These are phyloP conservation scores for Merops nubicus DNA, from an alignment of 2,113 vertebrate species.

Conservation along the genomic window DNA sequence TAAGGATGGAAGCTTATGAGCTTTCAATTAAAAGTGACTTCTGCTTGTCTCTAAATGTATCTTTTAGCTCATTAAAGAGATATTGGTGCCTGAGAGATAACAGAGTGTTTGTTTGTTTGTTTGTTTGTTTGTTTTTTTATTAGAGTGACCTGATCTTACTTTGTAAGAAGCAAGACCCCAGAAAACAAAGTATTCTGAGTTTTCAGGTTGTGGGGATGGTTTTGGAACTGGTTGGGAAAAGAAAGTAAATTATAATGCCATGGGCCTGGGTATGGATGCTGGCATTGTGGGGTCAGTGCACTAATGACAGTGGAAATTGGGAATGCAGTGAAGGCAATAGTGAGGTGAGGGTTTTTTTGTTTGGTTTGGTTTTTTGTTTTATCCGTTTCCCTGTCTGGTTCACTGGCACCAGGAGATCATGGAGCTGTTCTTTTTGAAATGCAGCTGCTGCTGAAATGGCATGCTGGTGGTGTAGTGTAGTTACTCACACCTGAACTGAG, in stretches of 20 bases:
- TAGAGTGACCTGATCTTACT: background rate
- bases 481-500: background rate
- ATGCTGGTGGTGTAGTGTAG: rapidly evolving
- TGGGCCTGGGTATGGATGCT: too few relatives aligned
- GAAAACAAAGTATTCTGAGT: background rate
- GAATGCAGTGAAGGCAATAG: background rate
- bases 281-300: background rate
- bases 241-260: background rate
- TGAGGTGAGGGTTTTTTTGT: background rate
- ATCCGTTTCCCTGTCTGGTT: background rate
- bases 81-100: background rate
- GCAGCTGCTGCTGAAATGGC: rapidly evolving
- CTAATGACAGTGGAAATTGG: background rate
- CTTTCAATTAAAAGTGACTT: background rate
- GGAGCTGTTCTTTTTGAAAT: background rate
- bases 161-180: background rate
- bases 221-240: background rate
- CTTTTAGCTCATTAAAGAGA: background rate
- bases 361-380: too few relatives aligned
- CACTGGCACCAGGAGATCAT: background rate
- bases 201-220: background rate
- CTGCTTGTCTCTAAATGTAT: background rate
- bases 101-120: too few relatives aligned
- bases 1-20: background rate
- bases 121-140: too few relatives aligned